Evolutionary conservation across 2,888 invertebrate genomes (phyloP).

Genomic region (Deilephila elpenor): DNA sequence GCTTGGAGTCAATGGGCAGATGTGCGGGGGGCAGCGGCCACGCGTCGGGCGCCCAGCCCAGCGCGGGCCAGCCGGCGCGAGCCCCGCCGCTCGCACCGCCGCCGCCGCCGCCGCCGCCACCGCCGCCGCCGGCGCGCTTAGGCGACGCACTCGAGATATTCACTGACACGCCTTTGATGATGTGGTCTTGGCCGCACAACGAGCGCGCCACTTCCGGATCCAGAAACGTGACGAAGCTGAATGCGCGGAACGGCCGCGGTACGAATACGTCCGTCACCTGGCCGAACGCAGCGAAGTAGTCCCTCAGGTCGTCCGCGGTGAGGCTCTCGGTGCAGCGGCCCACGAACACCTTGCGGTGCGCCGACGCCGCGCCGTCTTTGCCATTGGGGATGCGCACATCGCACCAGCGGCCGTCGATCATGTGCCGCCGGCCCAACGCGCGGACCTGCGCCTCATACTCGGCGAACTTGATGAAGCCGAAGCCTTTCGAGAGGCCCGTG

Average conservation of each 20-base stretch:
- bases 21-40: constrained; percentile 53
- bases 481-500: constrained; percentile 88
- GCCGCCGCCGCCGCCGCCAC: constrained; percentile 36
- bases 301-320: constrained; percentile 90
- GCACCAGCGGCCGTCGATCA: constrained; percentile 89
- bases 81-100: constrained; percentile 38
- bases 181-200: constrained; percentile 92
- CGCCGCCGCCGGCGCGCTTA: constrained; percentile 85
- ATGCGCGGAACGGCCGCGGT: constrained; percentile 93
- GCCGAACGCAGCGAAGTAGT: constrained; percentile 91
- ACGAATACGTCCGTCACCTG: constrained; percentile 94
- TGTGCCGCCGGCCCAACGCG: constrained; percentile 86
- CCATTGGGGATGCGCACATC: constrained; percentile 89
- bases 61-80: constrained; percentile 35
- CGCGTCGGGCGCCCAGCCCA: constrained; percentile 55
- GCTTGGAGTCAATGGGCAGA: constrained; percentile 65
- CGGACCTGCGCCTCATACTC: constrained; percentile 87
- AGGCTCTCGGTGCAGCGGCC: constrained; percentile 93
- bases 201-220: constrained; percentile 92
- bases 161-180: constrained; percentile 93
- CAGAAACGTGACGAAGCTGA: constrained; percentile 93
- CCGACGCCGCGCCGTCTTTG: constrained; percentile 87
- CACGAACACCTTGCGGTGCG: constrained; percentile 91
- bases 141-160: constrained; percentile 95
- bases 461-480: constrained; percentile 89